Percentiles rank a stretch among this genome's conserved stretches.
Evolutionary conservation across 2,888 invertebrate species (phyloP).

Genomic region (Megastigmus dorsalis): DNA sequence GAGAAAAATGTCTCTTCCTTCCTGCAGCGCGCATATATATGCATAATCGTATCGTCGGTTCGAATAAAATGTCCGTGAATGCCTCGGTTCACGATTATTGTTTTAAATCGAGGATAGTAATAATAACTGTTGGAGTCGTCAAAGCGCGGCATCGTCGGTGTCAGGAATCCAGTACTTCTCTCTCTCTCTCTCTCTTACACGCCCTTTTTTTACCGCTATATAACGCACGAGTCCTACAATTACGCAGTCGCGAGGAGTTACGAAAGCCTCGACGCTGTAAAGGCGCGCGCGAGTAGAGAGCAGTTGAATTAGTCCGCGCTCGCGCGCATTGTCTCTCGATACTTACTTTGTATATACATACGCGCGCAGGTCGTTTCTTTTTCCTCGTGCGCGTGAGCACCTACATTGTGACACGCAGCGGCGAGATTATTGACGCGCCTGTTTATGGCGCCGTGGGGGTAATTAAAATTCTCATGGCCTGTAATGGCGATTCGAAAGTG

Average conservation of each 20-base stretch:
- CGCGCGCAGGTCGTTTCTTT: background rate
- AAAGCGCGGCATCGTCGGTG: too few species aligned
- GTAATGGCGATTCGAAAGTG: too few species aligned
- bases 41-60: too few species aligned
- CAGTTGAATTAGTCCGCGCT: constrained; percentile 6
- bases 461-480: constrained; percentile 51
- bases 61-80: too few species aligned
- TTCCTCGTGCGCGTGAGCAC: background rate
- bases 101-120: too few species aligned
- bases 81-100: too few species aligned
- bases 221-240: constrained; percentile 9
- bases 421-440: constrained; percentile 17
- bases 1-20: too few species aligned
- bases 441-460: background rate
- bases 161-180: background rate
- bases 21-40: too few species aligned
- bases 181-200: too few species aligned
- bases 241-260: constrained; percentile 15
- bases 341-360: background rate
- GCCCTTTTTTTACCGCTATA: constrained; percentile 32
- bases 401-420: constrained; percentile 22
- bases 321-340: constrained; percentile 21
- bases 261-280: constrained; percentile 7
- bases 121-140: too few species aligned
- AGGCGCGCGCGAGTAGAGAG: background rate